Conservation (phyloP, 2,113 vertebrate genomes). For the Neoarius graeffei region DNA sequence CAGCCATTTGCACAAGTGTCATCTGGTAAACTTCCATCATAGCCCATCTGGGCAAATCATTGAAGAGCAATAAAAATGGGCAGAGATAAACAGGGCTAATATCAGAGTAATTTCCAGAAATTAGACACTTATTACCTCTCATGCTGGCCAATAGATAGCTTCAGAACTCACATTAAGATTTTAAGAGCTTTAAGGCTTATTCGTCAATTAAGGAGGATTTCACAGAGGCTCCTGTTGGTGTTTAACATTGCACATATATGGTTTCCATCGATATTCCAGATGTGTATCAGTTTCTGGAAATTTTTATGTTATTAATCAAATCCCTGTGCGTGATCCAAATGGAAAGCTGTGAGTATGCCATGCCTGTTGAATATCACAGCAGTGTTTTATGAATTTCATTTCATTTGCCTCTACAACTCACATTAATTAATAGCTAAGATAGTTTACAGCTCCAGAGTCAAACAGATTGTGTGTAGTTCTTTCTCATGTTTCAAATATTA, state of each 20-base stretch:
- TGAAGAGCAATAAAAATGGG: neutral
- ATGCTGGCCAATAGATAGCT: neutral
- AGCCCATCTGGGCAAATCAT: constrained; percentile 10
- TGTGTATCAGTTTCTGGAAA: neutral
- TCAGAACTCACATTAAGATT: neutral
- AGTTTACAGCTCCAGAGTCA: neutral
- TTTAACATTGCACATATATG: neutral
- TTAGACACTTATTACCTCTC: too few species aligned
- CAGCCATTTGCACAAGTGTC: neutral
- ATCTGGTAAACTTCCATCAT: constrained; percentile 12
- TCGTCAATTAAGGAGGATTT: neutral
- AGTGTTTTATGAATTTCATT: too few species aligned
- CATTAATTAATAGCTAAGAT: neutral
- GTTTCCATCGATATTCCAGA: neutral
- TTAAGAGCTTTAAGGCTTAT: neutral
- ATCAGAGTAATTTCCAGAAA: neutral
- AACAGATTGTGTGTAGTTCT: neutral
- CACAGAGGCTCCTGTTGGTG: neutral
- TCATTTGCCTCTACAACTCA: neutral
- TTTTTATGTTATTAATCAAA: neutral
- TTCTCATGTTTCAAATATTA: neutral
- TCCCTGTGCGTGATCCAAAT: neutral
- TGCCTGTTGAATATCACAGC: neutral
- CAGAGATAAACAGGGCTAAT: constrained; percentile 17
- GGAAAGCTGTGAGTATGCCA: neutral